A percentile compares a stretch with the other conserved stretches of the same genome.
phyloP scores from a whole-genome alignment of 2,797 vertebrate genomes.

The Silurus aristotelis region DNA sequence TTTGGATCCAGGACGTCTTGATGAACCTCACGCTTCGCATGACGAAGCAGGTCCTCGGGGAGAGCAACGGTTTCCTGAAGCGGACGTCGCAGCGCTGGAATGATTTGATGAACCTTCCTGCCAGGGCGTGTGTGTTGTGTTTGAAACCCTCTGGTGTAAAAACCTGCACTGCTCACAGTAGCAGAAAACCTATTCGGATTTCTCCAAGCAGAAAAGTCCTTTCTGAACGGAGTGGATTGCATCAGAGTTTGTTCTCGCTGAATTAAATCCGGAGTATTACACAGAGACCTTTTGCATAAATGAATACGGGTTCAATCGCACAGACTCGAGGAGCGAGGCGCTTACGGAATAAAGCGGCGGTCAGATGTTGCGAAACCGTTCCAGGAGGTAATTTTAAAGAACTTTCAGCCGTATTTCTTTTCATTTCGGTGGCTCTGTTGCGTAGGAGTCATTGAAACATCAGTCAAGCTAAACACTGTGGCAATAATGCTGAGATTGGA shows the following conservation, averaged over 20 bases:
- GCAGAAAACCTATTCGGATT: constrained; percentile 17
- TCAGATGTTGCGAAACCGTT: not conserved
- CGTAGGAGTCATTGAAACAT: constrained; percentile 13
- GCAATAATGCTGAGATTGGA: constrained; percentile 5
- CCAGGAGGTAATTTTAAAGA: not conserved
- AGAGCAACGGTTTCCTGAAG: not conserved
- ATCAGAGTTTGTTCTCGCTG: not conserved
- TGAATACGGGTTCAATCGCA: not conserved
- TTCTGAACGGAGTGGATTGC: not conserved
- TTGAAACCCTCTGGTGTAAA: constrained; percentile 6
- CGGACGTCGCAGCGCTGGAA: not conserved
- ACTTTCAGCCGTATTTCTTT: not conserved
- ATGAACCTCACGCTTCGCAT: not conserved
- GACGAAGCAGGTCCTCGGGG: not conserved
- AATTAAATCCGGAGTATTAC: not conserved
- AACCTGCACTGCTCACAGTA: constrained; percentile 2
- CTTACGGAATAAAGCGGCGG: not conserved
- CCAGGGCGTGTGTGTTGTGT: not conserved
- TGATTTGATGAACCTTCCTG: constrained; percentile 1
- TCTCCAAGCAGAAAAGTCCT: constrained; percentile 22
- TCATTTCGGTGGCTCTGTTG: not conserved
- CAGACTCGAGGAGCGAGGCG: not conserved
- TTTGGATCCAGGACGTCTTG: not conserved
- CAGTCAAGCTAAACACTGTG: constrained; percentile 14
- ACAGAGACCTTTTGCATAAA: not conserved